These are phyloP conservation scores for Macrophya alboannulata DNA, from an alignment of 2,888 invertebrate genomes.

Conservation along the genomic window DNA sequence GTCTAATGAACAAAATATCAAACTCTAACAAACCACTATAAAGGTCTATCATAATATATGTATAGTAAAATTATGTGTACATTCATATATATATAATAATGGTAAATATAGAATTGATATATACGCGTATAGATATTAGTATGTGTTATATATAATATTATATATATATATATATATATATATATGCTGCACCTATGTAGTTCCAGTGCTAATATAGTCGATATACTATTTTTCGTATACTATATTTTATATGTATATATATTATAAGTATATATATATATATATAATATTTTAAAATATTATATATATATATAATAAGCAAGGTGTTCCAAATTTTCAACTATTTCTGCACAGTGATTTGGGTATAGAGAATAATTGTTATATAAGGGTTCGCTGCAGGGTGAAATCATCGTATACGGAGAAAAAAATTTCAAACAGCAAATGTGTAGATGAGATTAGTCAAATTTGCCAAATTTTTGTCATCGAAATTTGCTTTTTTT, in stretches of 20 bases:
- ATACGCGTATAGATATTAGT: not conserved
- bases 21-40: conserved; percentile 21
- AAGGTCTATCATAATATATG: not conserved
- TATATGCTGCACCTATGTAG: conserved; percentile 62
- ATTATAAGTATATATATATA: not conserved
- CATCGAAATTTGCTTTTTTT: not conserved
- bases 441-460: no score
- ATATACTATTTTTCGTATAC: not conserved
- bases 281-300: not conserved
- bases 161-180: no score
- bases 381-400: not conserved
- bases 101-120: not conserved
- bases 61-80: not conserved
- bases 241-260: not conserved
- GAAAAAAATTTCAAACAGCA: no score
- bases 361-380: not conserved
- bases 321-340: conserved; percentile 59
- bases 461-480: not conserved
- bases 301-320: conserved; percentile 24
- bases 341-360: not conserved
- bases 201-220: conserved; percentile 63
- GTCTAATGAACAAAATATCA: conserved; percentile 17
- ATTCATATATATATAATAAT: not conserved
- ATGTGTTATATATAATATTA: not conserved
- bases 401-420: not conserved